Evolutionary conservation across 1,140 invertebrate species (phyloP), one percentile per base, ranked within the genome.

Genomic region (Musca domestica): DNA sequence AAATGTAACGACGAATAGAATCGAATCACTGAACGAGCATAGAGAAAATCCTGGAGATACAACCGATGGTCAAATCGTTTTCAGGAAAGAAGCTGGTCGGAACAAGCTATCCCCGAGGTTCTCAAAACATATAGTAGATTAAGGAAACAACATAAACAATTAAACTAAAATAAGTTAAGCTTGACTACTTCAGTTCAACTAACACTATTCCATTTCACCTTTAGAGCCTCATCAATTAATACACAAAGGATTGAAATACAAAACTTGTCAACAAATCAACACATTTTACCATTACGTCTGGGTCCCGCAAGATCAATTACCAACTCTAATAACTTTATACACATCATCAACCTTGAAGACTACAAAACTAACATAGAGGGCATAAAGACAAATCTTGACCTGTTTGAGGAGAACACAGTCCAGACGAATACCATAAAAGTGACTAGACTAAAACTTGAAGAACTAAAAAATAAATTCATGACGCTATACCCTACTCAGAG

Each of bases 91-190:
- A 49, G 22, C 23, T 17, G 49, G 64, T 15, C 19, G 41, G 14
- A 66, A 49, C 15, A 66, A 66, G 23, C 2, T 49, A 49, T 49
- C 64, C 2, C 41, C 64, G 14, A 34, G 64, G 49, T 66, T 66
- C 49, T 30, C 25, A 15, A 66, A 66, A 49, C 46, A 48, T 17
- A 49, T 49, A 19, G 64, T 66, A 25, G 9, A 66, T 19, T 15
- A 17, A 19, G 64, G 49, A 20, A 61, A 61, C 3, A 27, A 61
- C 2, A 19, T 30, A 61, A 61, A 61, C 3, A 27, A 61, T 6
- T 10, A 61, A 61, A 25, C 20, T 7, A 61, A 61, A 61, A 27
- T 3, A 2, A n/a, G 7, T n/a, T 27, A n/a, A 2, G n/a, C n/a
- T 9, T n/a, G 27, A 61, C 3, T 23, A 61, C 3, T 2, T 30